phyloP scores from a whole-genome alignment of 2,113 vertebrate genomes.

The Caracal caracal region DNA sequence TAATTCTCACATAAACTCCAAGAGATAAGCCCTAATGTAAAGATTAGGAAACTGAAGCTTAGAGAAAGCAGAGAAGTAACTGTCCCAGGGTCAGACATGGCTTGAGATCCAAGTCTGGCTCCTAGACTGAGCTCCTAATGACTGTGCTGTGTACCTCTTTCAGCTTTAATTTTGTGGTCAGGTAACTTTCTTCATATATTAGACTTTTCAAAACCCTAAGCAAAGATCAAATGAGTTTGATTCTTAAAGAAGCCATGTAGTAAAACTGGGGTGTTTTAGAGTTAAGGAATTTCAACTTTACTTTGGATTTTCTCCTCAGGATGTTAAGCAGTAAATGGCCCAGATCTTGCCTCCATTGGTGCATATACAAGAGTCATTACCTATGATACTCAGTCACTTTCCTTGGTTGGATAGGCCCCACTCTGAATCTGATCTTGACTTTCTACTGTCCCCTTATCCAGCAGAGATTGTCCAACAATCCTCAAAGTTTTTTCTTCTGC shows the following conservation, averaged over 20 bases:
- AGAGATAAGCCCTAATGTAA: background rate
- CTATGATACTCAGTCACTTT: background rate
- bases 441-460: background rate
- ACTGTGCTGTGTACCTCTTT: background rate
- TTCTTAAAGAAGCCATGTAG: slow-evolving; percentile 17
- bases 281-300: slow-evolving; percentile 11
- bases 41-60: background rate
- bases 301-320: slow-evolving; percentile 25
- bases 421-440: background rate
- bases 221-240: background rate
- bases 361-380: background rate
- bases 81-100: background rate
- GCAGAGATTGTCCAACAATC: background rate
- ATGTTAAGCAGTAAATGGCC: slow-evolving; percentile 38
- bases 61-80: background rate
- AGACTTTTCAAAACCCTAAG: background rate
- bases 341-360: background rate
- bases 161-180: background rate
- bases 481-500: background rate
- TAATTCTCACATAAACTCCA: background rate
- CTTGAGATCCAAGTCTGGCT: background rate
- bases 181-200: background rate
- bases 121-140: background rate
- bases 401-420: background rate
- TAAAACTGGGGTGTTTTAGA: slow-evolving; percentile 1